Conservation (phyloP, 2,113 vertebrate genomes). For the Calidris pugnax region DNA sequence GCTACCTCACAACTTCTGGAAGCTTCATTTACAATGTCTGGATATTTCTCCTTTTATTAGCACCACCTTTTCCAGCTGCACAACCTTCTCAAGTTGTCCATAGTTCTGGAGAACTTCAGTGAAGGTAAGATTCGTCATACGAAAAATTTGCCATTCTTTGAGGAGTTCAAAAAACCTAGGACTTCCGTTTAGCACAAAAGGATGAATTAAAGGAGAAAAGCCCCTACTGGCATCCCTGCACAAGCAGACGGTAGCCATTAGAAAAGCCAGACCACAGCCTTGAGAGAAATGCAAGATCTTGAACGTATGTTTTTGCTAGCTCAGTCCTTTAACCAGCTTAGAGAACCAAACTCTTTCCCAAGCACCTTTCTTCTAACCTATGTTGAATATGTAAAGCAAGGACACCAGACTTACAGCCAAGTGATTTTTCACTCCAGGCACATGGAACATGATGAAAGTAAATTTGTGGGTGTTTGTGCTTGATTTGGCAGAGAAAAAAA, state of each 20-base stretch:
- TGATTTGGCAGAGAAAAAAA: slow-evolving; percentile 62
- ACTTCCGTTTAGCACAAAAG: not conserved
- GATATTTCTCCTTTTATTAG: not conserved
- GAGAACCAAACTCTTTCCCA: slow-evolving; percentile 28
- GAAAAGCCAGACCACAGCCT: not conserved
- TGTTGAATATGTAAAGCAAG: slow-evolving; percentile 58
- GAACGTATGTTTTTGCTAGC: not conserved
- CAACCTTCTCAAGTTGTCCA: not conserved
- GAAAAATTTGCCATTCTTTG: not conserved
- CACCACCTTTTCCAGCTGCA: not conserved
- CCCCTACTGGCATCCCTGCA: not conserved
- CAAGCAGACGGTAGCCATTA: not conserved
- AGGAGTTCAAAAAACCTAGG: not conserved
- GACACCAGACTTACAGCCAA: slow-evolving; percentile 50
- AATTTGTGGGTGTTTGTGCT: slow-evolving; percentile 62
- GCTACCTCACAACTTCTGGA: not conserved
- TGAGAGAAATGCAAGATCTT: not conserved
- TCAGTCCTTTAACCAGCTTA: not conserved
- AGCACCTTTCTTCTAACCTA: slow-evolving; percentile 40
- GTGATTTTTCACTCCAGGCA: slow-evolving; percentile 50
- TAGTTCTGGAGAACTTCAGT: not conserved
- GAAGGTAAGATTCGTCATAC: not conserved
- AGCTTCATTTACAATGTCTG: not conserved
- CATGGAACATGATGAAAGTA: slow-evolving; percentile 66
- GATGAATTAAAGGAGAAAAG: not conserved